Evolutionary conservation across 2,113 vertebrate species (phyloP), one percentile per base, ranked within the genome.

Genomic region (Heteronetta atricapilla): DNA sequence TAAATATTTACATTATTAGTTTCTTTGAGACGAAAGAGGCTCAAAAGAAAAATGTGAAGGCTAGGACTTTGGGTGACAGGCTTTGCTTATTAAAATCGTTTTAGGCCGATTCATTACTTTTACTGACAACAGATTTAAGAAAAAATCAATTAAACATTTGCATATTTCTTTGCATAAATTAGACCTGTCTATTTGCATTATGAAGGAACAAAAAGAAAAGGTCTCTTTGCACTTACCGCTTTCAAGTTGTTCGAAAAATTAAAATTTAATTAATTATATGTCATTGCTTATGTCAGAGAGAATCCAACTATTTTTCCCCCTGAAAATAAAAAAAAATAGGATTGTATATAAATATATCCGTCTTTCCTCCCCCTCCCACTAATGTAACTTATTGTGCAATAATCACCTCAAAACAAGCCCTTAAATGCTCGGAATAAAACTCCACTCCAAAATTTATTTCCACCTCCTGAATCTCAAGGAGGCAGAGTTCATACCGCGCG

Each of bases 61-160:
- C 44, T 73, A 95, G 95, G 96, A 79, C 55, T 96, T 96, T 86
- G 96, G 87, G 92, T 97, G 97, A 97, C 95, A 97, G 58, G 50
- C 95, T 95, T 74, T 34, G 96, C 90, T 98, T 98, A 98, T 98
- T 98, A 97, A 98, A 98, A 96, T 97, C 96, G 95, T 94, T 97
- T 97, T 97, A 97, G 95, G 90, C 93, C 95, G 95, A 97, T 97
- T 97, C 95, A 98, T 98, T 98, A 97, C 95, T 98, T 98, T 97
- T 93, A 93, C 95, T 98, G 98, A 97, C 97, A 97, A 97, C 94
- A 97, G 97, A 97, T 97, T 97, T 97, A 96, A 96, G 95, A 93
- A 96, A 97, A 97, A 97, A 98, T 98, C 97, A 98, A 98, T 98
- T 97, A 98, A 96, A 90, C 68, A 97, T 97, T 98, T 98, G 97